phyloP scores from a whole-genome alignment of 1,140 invertebrate species.

The Leptinotarsa undecemlineata region DNA sequence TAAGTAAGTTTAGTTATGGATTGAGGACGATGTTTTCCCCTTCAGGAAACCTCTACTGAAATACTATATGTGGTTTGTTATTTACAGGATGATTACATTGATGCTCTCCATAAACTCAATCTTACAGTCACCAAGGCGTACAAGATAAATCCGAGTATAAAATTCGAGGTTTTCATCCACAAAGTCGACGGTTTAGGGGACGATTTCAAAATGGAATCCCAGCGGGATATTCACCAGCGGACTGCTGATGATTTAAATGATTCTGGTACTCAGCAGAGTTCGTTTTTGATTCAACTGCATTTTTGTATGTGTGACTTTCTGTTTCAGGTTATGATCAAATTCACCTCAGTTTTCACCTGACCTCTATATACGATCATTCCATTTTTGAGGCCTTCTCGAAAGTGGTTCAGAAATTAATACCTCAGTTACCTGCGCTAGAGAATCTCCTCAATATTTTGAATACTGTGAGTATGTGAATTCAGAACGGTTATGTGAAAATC shows the following conservation, averaged over 20 bases:
- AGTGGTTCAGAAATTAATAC: constrained; percentile 99
- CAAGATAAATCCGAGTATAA: constrained; percentile 94
- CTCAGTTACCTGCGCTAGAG: constrained; percentile 94
- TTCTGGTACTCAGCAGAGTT: constrained; percentile 63
- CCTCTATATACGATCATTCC: constrained; percentile 99
- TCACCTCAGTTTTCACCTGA: constrained; percentile 93
- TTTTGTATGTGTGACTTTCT: background rate
- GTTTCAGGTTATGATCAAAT: constrained; percentile 75
- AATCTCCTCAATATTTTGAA: constrained; percentile 99
- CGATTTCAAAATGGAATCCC: constrained; percentile 98
- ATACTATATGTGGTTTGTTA: background rate
- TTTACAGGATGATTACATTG: constrained; percentile 91
- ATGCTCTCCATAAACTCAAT: constrained; percentile 91
- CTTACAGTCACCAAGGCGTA: constrained; percentile 93
- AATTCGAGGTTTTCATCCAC: constrained; percentile 99
- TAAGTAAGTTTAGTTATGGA: too few relatives aligned
- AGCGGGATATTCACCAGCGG: constrained; percentile 95
- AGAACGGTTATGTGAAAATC: too few relatives aligned
- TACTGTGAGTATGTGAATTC: constrained; percentile 72
- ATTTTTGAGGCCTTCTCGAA: constrained; percentile 99
- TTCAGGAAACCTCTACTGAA: too few relatives aligned
- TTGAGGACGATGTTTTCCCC: too few relatives aligned
- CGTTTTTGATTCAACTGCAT: background rate
- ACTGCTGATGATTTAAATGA: constrained; percentile 94
- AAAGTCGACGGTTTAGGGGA: constrained; percentile 98